Evolutionary conservation across 2,113 vertebrate genomes (phyloP), one percentile per base, ranked within the genome.

Genomic region (Calyptomena viridis): DNA sequence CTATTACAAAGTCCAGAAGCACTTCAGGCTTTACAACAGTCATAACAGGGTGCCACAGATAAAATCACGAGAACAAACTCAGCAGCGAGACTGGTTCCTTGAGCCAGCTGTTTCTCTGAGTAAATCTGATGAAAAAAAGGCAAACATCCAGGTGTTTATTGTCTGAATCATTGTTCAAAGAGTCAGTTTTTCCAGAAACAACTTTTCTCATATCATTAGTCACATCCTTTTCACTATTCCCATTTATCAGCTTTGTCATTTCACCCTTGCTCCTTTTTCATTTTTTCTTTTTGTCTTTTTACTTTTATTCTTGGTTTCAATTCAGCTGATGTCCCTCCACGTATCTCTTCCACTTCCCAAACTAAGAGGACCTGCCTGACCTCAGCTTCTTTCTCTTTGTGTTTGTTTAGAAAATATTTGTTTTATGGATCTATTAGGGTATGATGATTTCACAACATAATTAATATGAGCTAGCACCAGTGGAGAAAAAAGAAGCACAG

Each of bases 121-220:
- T 62, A 91, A 87, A 93, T 89, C 53, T 24, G 44, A 77, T 5
- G 20, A 85, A 89, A 78, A 84, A 56, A 49, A 37, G 53, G 62
- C 74, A 87, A 95, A 91, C 0, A 2, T 93, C 85, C 80, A 94
- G 93, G 96, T 97, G 89, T 90, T 96, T 95, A 91, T 67, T 58
- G n/a, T 89, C 63, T 93, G 92, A 96, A 94, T 96, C 94, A 95
- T 73, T 84, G 66, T 84, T 72, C 81, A 68, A 30, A 4, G 3
- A 94, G 81, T 96, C 95, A 95, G 66, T 94, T 96, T 96, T 97
- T 97, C 97, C 97, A 96, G 93, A 94, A 95, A 97, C 81, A 93
- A 68, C 81, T 89, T 47, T 92, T 73, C 79, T 82, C 25, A 18
- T 92, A 19, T 72, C 47, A 49, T 94, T 95, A 96, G 84, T 96